phyloP scores from a whole-genome alignment of 2,113 vertebrate genomes.

The Mandrillus leucophaeus region DNA sequence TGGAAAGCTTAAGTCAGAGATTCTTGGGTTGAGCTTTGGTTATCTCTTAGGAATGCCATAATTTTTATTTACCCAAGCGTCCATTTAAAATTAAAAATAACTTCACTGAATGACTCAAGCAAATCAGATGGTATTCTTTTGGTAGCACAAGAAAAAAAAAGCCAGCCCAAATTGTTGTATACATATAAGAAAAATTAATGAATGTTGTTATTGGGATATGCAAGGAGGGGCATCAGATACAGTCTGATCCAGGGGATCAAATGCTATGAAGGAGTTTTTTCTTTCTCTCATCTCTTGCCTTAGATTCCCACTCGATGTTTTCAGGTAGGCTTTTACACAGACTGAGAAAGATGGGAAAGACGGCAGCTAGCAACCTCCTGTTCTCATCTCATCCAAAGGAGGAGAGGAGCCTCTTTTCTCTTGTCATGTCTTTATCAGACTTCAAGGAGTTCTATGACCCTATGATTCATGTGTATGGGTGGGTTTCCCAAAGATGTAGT shows the following conservation, averaged over 20 bases:
- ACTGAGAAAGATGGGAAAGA: conserved; percentile 6
- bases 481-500: background rate
- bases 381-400: background rate
- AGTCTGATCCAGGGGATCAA: background rate
- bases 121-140: background rate
- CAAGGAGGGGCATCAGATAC: background rate
- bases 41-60: background rate
- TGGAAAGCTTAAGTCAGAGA: background rate
- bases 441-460: background rate
- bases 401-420: background rate
- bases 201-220: background rate
- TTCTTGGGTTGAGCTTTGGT: background rate
- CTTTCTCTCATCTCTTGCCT: background rate
- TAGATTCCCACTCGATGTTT: background rate
- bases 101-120: background rate
- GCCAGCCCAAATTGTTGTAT: background rate
- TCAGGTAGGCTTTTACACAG: background rate
- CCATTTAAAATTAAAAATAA: conserved; percentile 35
- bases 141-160: background rate
- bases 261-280: background rate
- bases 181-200: background rate
- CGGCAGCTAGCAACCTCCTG: background rate
- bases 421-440: background rate
- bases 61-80: background rate
- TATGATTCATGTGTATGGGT: background rate